These are phyloP conservation scores for Gymnorhina tibicen DNA, from an alignment of 2,113 vertebrate species.

Conservation along the genomic window DNA sequence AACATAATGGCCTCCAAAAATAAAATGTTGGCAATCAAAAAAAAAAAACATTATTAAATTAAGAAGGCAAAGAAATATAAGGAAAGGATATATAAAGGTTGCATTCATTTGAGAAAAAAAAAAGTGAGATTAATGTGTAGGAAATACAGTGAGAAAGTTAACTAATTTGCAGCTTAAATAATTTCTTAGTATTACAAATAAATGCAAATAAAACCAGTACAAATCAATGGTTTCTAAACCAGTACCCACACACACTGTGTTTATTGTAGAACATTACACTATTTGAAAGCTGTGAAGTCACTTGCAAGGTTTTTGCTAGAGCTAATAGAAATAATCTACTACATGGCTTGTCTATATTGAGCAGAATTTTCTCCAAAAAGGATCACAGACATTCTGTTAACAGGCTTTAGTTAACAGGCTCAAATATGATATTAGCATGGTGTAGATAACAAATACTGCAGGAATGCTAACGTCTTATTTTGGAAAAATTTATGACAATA, in stretches of 20 bases:
- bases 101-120: neutral
- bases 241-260: neutral
- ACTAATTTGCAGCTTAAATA: neutral
- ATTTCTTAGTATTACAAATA: neutral
- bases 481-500: neutral
- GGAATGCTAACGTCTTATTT: neutral
- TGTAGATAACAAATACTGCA: neutral
- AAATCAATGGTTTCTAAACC: neutral
- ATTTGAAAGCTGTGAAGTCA: neutral
- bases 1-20: neutral
- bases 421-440: neutral
- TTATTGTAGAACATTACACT: neutral
- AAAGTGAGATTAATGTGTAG: neutral
- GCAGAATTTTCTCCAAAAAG: neutral
- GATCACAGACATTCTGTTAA: neutral
- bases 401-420: neutral
- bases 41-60: neutral
- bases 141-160: neutral
- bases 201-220: neutral
- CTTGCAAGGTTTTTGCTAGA: neutral
- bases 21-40: neutral
- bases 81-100: neutral
- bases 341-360: neutral
- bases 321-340: neutral
- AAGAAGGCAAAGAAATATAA: neutral